Percentiles rank a stretch among this genome's conserved stretches.
Evolutionary conservation across 2,113 vertebrate genomes (phyloP).

Genomic region (Cariama cristata): DNA sequence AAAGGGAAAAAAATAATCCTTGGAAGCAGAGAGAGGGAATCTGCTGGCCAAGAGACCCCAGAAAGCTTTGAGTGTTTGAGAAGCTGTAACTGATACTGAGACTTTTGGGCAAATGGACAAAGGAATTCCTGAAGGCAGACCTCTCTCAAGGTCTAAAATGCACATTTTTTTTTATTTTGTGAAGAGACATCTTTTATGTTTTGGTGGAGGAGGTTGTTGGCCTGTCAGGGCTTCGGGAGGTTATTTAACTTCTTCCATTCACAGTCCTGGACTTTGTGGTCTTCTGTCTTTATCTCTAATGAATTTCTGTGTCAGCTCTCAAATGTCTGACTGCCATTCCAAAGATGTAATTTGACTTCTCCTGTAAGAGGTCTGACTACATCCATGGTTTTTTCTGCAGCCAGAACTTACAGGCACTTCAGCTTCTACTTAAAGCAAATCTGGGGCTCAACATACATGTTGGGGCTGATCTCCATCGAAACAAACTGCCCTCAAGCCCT

Average conservation of each 20-base stretch:
- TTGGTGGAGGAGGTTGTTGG: conserved; percentile 35
- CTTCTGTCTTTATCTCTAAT: conserved; percentile 20
- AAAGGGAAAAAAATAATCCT: conserved; percentile 46
- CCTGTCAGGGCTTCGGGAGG: not conserved
- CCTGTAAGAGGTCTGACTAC: not conserved
- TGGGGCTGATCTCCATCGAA: not conserved
- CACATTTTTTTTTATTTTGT: not conserved
- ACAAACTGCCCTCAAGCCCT: not conserved
- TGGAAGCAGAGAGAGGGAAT: conserved; percentile 44
- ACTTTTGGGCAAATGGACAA: conserved; percentile 59
- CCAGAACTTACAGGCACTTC: not conserved
- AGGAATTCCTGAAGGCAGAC: conserved; percentile 54
- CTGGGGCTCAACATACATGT: not conserved
- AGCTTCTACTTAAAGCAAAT: not conserved
- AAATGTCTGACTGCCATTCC: conserved; percentile 47
- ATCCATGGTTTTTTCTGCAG: not conserved
- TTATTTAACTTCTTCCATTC: conserved; percentile 45
- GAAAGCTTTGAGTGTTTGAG: conserved; percentile 43
- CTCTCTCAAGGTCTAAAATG: conserved; percentile 35
- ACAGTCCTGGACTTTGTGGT: not conserved
- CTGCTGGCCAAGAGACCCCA: conserved; percentile 37
- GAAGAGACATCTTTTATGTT: conserved; percentile 27
- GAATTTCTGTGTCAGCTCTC: conserved; percentile 28
- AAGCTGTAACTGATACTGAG: conserved; percentile 41
- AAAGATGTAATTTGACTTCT: conserved; percentile 34